Evolutionary conservation across 2,888 invertebrate genomes (phyloP), one percentile per base, ranked within the genome.

Genomic region (Dolichomitus sp.): DNA sequence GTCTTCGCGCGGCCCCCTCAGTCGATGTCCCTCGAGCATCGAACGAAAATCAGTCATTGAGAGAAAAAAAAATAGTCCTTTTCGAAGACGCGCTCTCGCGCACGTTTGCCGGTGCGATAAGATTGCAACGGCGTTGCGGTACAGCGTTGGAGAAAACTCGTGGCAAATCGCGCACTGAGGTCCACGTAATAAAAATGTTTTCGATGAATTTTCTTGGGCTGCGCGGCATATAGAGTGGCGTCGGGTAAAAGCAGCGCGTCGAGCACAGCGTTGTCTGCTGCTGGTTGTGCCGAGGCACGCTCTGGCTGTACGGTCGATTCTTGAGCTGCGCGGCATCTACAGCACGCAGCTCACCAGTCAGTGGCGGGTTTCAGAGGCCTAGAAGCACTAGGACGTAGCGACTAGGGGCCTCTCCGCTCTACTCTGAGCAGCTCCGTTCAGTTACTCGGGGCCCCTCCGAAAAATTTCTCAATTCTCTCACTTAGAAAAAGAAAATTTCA

Each of bases 121-220:
- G 79, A 82, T 84, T 80, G 81, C 57, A 70, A 73, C 45, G 61
- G 48, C 68, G 45, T 19, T 65, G 52, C 48, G 42, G 73, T 68
- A 73, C 73, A 66, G 63, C 37, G 68, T 70, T 78, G 78, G 85
- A 68, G 79, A 86, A 88, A 88, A 84, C 76, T 87, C 83, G 80
- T 81, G 76, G 83, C 77, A 75, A 83, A 79, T 69, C 79, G 84
- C 72, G 78, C 75, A 72, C 63, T 74, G 75, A 80, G 79, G 50
- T 77, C 68, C 76, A 81, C 75, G 83, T 70, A 85, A 87, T 87
- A 86, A 91, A 91, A 91, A 91, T 91, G 88, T 91, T 91, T 88
- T 72, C 87, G 89, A 88, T 91, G 91, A 91, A 91, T 91, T 91
- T 90, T 91, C 92, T 92, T 92, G 86, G 85, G 90, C 91, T 92